Evolutionary conservation across 2,797 vertebrate species (phyloP), one percentile per base, ranked within the genome.

Genomic region (Periophthalmus magnuspinnatus): DNA sequence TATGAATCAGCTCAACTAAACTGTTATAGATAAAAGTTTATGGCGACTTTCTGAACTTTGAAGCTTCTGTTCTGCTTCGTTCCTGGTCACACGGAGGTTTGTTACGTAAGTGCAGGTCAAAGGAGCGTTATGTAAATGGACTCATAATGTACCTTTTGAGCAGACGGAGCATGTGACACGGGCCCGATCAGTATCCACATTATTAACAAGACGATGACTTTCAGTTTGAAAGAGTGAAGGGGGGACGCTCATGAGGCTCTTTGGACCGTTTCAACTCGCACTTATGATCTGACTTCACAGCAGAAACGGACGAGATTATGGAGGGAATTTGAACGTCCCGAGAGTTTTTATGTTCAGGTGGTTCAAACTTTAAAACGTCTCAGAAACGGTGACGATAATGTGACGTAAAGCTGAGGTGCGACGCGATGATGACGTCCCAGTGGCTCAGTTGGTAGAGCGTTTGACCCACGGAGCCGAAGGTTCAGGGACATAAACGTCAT

Each of bases 121-220:
- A 62, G 47, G 48, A 24, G n/a, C 21, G 6, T 77, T 65, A 55
- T 6, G 2, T 54, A 75, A 84, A 33, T 61, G 14, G 14, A 61
- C 34, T 10, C 16, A 67, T 52, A 68, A 65, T 65, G 56, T 33
- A 2, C 65, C 57, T 75, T 67, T 72, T 76, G 32, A 70, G 22
- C 55, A 17, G 41, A 22, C 0, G 8, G 7, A 72, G 58, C 75
- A 73, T 75, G 82, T 76, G 81, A 82, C 61, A 2, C 2, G 59
- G 34, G 38, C 57, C 34, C 17, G 19, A 47, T 2, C 34, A 17
- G 19, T 64, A 61, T 13, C 19, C 17, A 13, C n/a, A 7, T 36
- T 10, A 22, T 70, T 22, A 14, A 13, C 14, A 3, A 61, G 54
- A 56, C 16, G 47, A 1, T 16, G 52, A 61, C 75, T 79, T 71